A percentile compares a stretch with the other conserved stretches of the same genome.
phyloP scores from a whole-genome alignment of 1,140 invertebrate species.

The Drosophila truncata region DNA sequence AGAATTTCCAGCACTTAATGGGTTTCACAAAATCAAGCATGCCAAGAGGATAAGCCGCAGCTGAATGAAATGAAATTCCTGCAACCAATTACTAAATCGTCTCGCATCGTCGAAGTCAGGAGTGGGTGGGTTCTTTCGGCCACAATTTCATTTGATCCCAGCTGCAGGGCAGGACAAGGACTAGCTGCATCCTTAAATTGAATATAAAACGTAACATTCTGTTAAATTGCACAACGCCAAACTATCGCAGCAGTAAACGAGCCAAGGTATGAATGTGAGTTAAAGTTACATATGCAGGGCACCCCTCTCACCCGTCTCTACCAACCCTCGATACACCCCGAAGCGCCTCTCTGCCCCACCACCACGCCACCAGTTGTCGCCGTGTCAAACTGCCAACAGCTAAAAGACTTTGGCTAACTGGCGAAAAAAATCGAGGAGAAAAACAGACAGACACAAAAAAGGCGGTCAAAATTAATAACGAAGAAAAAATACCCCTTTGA shows the following conservation, averaged over 20 bases:
- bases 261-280: constrained; percentile 30
- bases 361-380: constrained; percentile 26
- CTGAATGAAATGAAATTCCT: constrained; percentile 17
- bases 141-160: constrained; percentile 13
- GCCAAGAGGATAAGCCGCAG: constrained; percentile 1
- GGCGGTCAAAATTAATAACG: background rate
- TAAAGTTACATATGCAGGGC: constrained; percentile 40
- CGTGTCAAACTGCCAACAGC: constrained; percentile 62
- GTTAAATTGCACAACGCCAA: constrained; percentile 33
- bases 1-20: background rate
- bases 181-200: constrained; percentile 18
- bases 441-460: background rate
- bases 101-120: background rate
- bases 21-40: background rate
- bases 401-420: constrained; percentile 56
- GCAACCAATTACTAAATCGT: constrained; percentile 13
- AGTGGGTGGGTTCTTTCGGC: background rate
- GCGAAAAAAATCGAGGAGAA: constrained; percentile 7
- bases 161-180: background rate
- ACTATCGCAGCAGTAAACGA: constrained; percentile 10
- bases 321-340: background rate
- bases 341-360: background rate
- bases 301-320: background rate
- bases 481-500: background rate
- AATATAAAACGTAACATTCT: constrained; percentile 48